Evolutionary conservation across 2,797 vertebrate genomes (phyloP), one percentile per base, ranked within the genome.

Genomic region (Ctenopoma kingsleyae): DNA sequence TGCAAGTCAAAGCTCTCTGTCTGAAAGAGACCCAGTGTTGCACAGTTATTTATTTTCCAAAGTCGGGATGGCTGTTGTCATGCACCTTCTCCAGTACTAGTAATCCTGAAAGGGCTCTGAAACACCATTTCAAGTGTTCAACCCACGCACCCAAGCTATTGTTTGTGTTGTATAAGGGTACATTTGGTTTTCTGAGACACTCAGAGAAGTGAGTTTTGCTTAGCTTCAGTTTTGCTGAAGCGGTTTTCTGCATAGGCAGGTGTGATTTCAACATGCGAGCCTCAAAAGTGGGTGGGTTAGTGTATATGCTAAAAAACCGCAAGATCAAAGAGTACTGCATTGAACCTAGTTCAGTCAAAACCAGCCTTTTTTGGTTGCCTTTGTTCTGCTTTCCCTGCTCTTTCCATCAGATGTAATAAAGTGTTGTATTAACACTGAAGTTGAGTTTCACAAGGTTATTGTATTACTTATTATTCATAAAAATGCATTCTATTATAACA

Each of bases 241-340:
- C 82, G 80, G 60, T 76, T 57, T 55, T 83, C 87, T 85, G 88
- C 87, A 88, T 25, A 82, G 82, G 85, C 90, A 91, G 90, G 88
- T 93, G 90, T 92, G 86, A 94, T 89, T 87, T 91, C 78, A 71
- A 76, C 76, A 87, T 58, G 32, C 54, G 19, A 81, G 82, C 61
- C 76, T 83, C 82, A 86, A 85, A 88, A 90, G 84, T 83, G 72
- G 78, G 83, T 79, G 76, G 65, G 76, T 90, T 84, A 30, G 60
- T 61, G 76, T 78, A 58, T 79, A 62, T 78, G 85, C 84, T 69
- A 72, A 85, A 86, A 36, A 36, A 84, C 90, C 92, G 81, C 92
- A 92, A 86, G 80, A 89, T 92, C 86, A 93, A 92, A 92, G 86
- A 74, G 50, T 38, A 40, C 59, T 78, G 71, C 84, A 73, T 51